A percentile compares a stretch with the other conserved stretches of the same genome.
Evolutionary conservation across 1,140 invertebrate species (phyloP).

Genomic region (Lepidurus packardi): DNA sequence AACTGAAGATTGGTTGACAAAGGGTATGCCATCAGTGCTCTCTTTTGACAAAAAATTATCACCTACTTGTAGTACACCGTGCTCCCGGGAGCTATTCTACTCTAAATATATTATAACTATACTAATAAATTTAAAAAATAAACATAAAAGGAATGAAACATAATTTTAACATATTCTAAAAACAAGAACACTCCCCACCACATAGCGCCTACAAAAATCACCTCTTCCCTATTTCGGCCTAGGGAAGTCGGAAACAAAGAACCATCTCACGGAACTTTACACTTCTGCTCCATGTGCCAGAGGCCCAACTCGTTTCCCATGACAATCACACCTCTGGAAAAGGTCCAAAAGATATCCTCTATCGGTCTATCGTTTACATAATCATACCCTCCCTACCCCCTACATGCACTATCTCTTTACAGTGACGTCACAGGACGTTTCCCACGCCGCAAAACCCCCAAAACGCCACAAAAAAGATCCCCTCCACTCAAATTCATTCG

Average conservation of each 20-base stretch:
- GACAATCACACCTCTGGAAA: not conserved
- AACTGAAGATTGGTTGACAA: no score
- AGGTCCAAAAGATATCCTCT: not conserved
- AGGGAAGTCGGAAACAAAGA: not conserved
- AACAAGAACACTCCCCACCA: conserved; percentile 2
- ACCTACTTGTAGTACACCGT: not conserved
- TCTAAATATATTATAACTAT: not conserved
- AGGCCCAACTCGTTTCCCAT: not conserved
- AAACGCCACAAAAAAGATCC: no score
- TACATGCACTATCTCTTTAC: not conserved
- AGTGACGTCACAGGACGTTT: not conserved
- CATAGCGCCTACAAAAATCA: not conserved
- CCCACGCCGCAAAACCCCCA: not conserved
- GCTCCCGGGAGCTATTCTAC: no score
- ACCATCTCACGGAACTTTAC: not conserved
- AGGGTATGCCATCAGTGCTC: not conserved
- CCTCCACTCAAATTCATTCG: no score
- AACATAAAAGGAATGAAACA: no score
- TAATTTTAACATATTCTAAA: not conserved
- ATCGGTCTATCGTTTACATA: not conserved
- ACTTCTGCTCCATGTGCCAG: not conserved
- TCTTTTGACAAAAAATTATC: not conserved
- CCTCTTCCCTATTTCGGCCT: not conserved
- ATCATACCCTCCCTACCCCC: not conserved
- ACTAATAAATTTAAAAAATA: not conserved